phyloP scores from a whole-genome alignment of 2,888 invertebrate genomes.

The Thereva nobilitata region DNA sequence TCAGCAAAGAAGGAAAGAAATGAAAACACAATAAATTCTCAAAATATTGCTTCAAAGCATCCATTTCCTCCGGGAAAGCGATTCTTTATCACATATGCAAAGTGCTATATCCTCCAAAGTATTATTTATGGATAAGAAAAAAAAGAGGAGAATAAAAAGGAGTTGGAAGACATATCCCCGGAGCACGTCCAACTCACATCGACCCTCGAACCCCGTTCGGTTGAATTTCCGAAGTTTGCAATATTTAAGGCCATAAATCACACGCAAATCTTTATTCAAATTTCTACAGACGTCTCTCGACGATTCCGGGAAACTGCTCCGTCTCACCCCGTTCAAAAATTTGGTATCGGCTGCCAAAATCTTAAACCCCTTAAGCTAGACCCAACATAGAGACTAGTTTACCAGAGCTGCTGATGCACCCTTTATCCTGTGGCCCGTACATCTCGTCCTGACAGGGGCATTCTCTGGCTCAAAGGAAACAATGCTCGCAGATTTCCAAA shows the following conservation, averaged over 20 bases:
- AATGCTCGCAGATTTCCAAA: slow-evolving; percentile 11
- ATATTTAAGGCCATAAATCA: slow-evolving; percentile 41
- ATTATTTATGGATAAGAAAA: slow-evolving; percentile 39
- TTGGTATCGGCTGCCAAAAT: slow-evolving; percentile 31
- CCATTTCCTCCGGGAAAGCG: slow-evolving; percentile 34
- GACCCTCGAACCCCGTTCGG: slow-evolving; percentile 14
- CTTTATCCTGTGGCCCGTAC: background rate
- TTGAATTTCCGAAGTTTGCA: slow-evolving; percentile 26
- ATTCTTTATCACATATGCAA: slow-evolving; percentile 41
- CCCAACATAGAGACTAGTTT: background rate
- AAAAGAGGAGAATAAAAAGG: no score
- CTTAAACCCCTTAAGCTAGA: slow-evolving; percentile 29
- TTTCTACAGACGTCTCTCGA: slow-evolving; percentile 29
- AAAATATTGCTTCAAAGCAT: slow-evolving; percentile 29
- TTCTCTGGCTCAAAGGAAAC: slow-evolving; percentile 4
- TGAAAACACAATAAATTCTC: slow-evolving; percentile 25
- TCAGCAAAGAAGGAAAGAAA: no score
- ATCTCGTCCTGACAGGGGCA: slow-evolving; percentile 14
- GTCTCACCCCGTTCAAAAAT: background rate
- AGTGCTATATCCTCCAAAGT: slow-evolving; percentile 39
- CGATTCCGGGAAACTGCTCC: slow-evolving; percentile 10
- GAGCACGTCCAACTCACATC: slow-evolving; percentile 8
- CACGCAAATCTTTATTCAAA: slow-evolving; percentile 42
- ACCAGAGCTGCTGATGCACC: slow-evolving; percentile 6
- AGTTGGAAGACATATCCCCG: slow-evolving; percentile 10